Percentiles rank a stretch among this genome's conserved stretches.
Evolutionary conservation across 2,797 vertebrate species (phyloP).

Genomic region (Poeciliopsis turneri): DNA sequence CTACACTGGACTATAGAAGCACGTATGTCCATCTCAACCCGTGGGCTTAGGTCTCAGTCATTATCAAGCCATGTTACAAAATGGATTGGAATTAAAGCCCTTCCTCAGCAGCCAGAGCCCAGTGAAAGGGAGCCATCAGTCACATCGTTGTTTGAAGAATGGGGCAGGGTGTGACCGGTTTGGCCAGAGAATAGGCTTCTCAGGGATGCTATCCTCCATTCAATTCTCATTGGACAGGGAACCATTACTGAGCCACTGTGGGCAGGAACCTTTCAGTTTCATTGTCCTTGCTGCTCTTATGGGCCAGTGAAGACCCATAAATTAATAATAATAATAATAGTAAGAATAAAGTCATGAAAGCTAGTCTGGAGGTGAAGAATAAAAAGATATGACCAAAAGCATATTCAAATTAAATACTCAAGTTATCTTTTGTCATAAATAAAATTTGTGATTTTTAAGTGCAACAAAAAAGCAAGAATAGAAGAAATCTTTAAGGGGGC

Average conservation of each 20-base stretch:
- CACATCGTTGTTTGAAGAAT: constrained; percentile 87
- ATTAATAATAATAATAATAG: constrained; percentile 48
- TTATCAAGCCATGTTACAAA: constrained; percentile 81
- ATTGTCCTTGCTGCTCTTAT: constrained; percentile 61
- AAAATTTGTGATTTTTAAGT: neutral
- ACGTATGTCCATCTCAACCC: constrained; percentile 31
- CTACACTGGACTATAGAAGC: constrained; percentile 26
- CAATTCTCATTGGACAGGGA: constrained; percentile 91
- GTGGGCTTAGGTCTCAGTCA: constrained; percentile 62
- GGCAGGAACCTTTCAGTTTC: constrained; percentile 76
- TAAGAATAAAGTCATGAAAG: constrained; percentile 15
- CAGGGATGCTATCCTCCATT: constrained; percentile 91
- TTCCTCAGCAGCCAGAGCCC: constrained; percentile 85
- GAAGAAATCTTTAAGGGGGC: neutral
- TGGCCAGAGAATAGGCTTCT: constrained; percentile 85
- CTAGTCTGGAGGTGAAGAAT: neutral
- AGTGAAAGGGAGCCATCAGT: constrained; percentile 93
- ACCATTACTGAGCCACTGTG: constrained; percentile 80
- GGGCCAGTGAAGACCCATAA: constrained; percentile 51
- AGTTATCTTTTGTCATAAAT: neutral
- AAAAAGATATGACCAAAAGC: neutral
- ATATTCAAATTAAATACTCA: neutral
- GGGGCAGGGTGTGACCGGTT: constrained; percentile 63
- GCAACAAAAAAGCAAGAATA: neutral
- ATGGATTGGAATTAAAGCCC: constrained; percentile 85